phyloP scores from a whole-genome alignment of 2,797 vertebrate genomes.

The Florisuga fusca region DNA sequence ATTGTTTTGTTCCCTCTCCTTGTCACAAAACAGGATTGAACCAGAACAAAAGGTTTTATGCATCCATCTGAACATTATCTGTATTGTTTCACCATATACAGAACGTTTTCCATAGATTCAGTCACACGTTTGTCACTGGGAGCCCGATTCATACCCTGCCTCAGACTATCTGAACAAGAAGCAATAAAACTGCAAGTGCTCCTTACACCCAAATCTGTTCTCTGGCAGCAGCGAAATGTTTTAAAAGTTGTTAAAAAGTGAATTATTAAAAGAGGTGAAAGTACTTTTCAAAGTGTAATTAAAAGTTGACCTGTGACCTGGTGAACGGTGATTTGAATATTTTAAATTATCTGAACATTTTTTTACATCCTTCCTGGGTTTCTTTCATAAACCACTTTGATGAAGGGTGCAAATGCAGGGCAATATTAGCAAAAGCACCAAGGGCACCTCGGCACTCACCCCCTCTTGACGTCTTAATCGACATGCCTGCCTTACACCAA shows the following conservation, averaged over 20 bases:
- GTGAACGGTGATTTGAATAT: neutral
- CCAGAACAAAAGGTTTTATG: neutral
- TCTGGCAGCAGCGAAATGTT: neutral
- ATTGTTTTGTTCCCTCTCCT: neutral
- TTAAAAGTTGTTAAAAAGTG: neutral
- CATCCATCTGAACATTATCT: neutral
- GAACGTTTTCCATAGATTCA: neutral
- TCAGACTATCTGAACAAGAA: neutral
- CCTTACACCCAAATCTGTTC: neutral
- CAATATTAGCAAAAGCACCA: neutral
- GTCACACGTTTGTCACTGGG: neutral
- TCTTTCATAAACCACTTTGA: neutral
- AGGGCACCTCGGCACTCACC: neutral
- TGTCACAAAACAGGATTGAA: neutral
- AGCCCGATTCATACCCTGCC: neutral
- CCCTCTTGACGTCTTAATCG: neutral
- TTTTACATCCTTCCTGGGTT: neutral
- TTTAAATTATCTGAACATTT: neutral
- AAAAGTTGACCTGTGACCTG: neutral
- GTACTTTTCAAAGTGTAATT: neutral
- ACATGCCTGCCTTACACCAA: neutral
- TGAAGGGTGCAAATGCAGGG: neutral
- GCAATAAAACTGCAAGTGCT: neutral
- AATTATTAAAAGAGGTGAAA: slow-evolving; percentile 1
- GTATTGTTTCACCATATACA: neutral